These are phyloP conservation scores for Amphipoea lucens DNA, from an alignment of 2,888 invertebrate species.

Conservation along the genomic window DNA sequence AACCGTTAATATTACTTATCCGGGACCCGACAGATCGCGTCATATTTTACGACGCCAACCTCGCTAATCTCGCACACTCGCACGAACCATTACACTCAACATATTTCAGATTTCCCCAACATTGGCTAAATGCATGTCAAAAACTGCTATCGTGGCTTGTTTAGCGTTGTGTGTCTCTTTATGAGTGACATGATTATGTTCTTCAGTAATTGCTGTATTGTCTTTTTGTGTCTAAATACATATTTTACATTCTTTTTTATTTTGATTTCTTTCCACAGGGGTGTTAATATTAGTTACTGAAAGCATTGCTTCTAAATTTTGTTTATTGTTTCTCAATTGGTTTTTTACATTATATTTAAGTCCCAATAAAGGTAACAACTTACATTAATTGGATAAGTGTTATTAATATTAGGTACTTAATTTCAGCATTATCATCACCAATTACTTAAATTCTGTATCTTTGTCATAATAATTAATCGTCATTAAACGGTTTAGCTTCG, in stretches of 20 bases:
- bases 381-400: background rate
- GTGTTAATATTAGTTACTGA: background rate
- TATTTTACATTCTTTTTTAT: background rate
- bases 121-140: conserved; percentile 35
- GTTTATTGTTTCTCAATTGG: background rate
- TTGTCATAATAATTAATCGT: conserved; percentile 26
- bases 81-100: conserved; percentile 30
- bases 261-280: background rate
- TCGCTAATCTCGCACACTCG: conserved; percentile 38
- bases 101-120: conserved; percentile 29
- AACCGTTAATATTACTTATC: conserved; percentile 49
- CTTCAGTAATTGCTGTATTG: background rate
- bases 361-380: background rate
- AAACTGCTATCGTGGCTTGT: background rate
- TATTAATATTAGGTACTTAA: background rate
- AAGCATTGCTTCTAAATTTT: background rate
- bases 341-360: background rate
- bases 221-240: background rate
- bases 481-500: too few species aligned
- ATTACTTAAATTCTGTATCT: conserved; percentile 13
- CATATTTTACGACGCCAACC: conserved; percentile 51
- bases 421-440: background rate
- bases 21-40: conserved; percentile 33
- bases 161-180: background rate
- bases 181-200: conserved; percentile 2